A percentile compares a stretch with the other conserved stretches of the same genome.
Conservation (phyloP, 2,797 vertebrate species). For the Pangasius krempfi region DNA sequence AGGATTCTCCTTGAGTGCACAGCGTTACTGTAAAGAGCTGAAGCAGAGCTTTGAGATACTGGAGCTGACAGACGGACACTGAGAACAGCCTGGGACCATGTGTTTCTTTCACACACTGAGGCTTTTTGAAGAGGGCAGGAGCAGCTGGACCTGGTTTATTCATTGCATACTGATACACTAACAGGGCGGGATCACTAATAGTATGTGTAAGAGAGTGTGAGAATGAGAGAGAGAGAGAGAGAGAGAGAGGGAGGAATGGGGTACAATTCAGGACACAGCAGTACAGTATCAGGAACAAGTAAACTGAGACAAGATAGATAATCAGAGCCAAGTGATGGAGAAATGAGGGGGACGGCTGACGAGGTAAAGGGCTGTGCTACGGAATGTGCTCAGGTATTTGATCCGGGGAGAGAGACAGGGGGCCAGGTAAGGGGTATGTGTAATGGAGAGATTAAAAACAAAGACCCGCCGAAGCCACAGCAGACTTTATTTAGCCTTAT, state of each 20-base stretch:
- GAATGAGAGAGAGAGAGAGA: neutral
- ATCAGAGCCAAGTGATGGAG: neutral
- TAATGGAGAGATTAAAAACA: slow-evolving; percentile 18
- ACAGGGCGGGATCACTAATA: neutral
- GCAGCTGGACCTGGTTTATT: slow-evolving; percentile 13
- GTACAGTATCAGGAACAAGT: neutral
- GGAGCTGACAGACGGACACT: slow-evolving; percentile 38
- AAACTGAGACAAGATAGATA: slow-evolving; percentile 7
- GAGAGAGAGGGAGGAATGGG: neutral
- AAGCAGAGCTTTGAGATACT: slow-evolving; percentile 24
- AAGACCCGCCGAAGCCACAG: neutral
- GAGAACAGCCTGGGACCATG: slow-evolving; percentile 28
- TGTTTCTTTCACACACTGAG: slow-evolving; percentile 23
- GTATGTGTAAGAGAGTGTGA: neutral
- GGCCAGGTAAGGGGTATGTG: neutral
- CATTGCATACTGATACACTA: slow-evolving; percentile 15
- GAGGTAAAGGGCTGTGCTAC: slow-evolving; percentile 7
- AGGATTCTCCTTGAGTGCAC: slow-evolving; percentile 51
- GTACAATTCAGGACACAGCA: neutral
- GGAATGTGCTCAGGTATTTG: slow-evolving; percentile 33
- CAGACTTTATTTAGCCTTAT: slow-evolving; percentile 6
- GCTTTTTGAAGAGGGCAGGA: slow-evolving; percentile 18
- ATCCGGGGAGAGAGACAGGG: neutral
- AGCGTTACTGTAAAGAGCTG: slow-evolving; percentile 37
- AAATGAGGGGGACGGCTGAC: neutral